Evolutionary conservation across 2,113 vertebrate genomes (phyloP).

Genomic region (Albula glossodonta): DNA sequence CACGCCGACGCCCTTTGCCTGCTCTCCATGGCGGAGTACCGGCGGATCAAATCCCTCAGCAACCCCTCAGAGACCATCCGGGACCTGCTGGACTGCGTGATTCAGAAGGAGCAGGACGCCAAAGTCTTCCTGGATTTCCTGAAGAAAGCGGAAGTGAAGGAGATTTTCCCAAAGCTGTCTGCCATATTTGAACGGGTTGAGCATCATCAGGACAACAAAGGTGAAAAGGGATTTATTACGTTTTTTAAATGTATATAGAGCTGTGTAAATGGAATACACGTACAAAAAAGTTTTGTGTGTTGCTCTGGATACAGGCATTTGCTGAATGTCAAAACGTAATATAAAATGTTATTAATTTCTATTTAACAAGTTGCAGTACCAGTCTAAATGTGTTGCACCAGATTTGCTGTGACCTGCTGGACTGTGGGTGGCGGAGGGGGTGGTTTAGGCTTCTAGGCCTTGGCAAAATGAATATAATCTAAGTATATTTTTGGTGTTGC

Average conservation of each 20-base stretch:
- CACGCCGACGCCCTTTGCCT: constrained; percentile 56
- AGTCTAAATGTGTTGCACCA: background rate
- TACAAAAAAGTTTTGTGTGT: too few species aligned
- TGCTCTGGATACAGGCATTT: too few species aligned
- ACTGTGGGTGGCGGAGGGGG: too few species aligned
- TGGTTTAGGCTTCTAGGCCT: too few species aligned
- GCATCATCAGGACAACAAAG: constrained; percentile 9
- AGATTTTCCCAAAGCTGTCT: constrained; percentile 60
- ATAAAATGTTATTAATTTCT: background rate
- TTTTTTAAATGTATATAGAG: too few species aligned
- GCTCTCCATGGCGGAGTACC: constrained; percentile 55
- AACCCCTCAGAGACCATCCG: constrained; percentile 55
- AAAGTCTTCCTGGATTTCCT: constrained; percentile 55
- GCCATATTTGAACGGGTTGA: constrained; percentile 45
- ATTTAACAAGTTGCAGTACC: background rate
- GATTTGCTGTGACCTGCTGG: background rate
- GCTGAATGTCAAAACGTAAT: too few species aligned
- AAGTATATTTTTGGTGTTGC: constrained; percentile 3
- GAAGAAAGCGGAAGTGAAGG: constrained; percentile 43
- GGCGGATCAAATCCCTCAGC: constrained; percentile 50
- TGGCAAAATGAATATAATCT: too few species aligned
- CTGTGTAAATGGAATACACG: too few species aligned
- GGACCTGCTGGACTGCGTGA: constrained; percentile 66
- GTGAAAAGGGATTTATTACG: constrained; percentile 33
- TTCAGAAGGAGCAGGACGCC: constrained; percentile 50